These are phyloP conservation scores for Ladona fulva DNA, from an alignment of 1,140 invertebrate genomes.

Conservation along the genomic window DNA sequence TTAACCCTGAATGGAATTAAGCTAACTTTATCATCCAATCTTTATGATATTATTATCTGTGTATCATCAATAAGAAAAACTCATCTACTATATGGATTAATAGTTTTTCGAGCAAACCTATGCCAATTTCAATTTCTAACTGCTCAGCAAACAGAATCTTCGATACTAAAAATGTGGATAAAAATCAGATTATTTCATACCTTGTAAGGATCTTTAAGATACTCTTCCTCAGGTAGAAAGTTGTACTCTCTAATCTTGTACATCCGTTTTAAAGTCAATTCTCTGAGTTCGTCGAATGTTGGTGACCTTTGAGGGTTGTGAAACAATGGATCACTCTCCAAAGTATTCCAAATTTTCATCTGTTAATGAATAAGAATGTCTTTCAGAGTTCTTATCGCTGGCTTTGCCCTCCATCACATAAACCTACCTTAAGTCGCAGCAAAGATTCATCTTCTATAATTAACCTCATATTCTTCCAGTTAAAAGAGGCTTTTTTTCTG, in stretches of 20 bases:
- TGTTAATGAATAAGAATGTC: conserved; percentile 35
- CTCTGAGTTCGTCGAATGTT: conserved; percentile 53
- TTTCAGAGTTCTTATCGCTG: no score
- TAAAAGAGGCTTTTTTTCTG: conserved; percentile 60
- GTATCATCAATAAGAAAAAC: not conserved
- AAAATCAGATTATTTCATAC: not conserved
- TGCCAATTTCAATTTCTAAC: no score
- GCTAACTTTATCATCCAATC: no score
- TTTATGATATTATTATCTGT: no score
- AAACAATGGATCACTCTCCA: conserved; percentile 75
- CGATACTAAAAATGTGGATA: no score
- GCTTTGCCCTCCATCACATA: no score
- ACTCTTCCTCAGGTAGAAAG: conserved; percentile 39
- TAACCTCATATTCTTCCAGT: conserved; percentile 68
- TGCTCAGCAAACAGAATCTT: no score
- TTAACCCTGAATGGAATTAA: no score
- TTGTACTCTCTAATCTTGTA: conserved; percentile 41
- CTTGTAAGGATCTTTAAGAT: conserved; percentile 36
- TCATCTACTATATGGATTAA: no score
- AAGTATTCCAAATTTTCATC: conserved; percentile 69
- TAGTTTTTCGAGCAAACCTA: no score
- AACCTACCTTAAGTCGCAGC: conserved; percentile 57
- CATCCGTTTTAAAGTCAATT: conserved; percentile 36
- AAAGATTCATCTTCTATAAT: conserved; percentile 62
- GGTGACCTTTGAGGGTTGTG: conserved; percentile 43